Percentiles rank a stretch among this genome's conserved stretches.
Evolutionary conservation across 2,797 vertebrate genomes (phyloP).

Genomic region (Tangara arthus): DNA sequence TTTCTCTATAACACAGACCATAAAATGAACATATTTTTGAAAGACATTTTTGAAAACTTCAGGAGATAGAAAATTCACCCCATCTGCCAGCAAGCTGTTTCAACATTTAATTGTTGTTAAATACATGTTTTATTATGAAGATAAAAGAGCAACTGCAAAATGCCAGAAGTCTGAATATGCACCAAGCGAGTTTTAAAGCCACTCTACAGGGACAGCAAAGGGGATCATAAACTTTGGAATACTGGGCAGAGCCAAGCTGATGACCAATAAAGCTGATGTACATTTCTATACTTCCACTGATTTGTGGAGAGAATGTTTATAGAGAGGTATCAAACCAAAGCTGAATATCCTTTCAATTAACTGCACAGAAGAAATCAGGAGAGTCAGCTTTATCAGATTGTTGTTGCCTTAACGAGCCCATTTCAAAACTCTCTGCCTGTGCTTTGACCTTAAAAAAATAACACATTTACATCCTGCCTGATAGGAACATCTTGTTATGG

Average conservation of each 20-base stretch:
- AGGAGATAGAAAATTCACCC: conserved; percentile 8
- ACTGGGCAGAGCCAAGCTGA: neutral
- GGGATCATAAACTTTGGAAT: neutral
- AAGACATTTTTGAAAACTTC: conserved; percentile 38
- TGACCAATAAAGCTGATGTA: neutral
- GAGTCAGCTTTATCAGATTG: neutral
- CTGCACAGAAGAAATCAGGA: neutral
- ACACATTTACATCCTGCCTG: neutral
- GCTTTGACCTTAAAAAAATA: neutral
- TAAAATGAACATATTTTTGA: conserved; percentile 14
- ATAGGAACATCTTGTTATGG: neutral
- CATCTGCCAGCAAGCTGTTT: conserved; percentile 52
- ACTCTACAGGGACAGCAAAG: neutral
- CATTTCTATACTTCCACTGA: neutral
- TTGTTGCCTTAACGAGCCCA: neutral
- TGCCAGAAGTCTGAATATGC: neutral
- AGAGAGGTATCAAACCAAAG: neutral
- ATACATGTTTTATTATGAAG: conserved; percentile 37
- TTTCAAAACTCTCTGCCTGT: neutral
- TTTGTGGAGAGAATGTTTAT: neutral
- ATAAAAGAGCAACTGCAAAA: conserved; percentile 36
- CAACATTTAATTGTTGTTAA: conserved; percentile 49
- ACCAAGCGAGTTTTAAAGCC: neutral
- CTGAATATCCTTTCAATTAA: neutral
- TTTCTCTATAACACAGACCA: neutral